Base-by-base conservation (phyloP, 2,888 invertebrate genomes). In the Phortica magna region DNA sequence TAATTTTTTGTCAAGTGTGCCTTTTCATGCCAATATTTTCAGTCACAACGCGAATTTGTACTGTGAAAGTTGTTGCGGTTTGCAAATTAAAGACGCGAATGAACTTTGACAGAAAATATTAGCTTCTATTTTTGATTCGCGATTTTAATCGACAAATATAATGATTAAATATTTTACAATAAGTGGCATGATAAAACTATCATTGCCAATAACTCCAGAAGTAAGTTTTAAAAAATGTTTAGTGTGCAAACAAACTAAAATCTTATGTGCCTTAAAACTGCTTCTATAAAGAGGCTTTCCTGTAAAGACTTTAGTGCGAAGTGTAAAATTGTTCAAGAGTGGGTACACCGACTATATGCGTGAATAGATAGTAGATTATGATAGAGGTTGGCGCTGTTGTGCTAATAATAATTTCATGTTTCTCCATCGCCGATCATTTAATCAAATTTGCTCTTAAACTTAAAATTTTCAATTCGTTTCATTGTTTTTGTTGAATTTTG, bases 1-100 rank as follows among this genome's bases (percentile, higher is more conserved):
- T 57, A 67, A 53, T 76, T 77, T 80, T 80, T 78, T 77, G 77
- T 78, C 74, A 80, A 79, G 78, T 81, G 79, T 77, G 79, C 79
- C 72, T 80, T 79, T 79, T 79, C 79, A 71, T 72, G 74, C 73
- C 78, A 80, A 81, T 73, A 67, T 22, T 57, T 55, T 71, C 70
- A 71, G 70, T 71, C 55, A 17, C 39, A 65, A 9, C 59, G 41
- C 53, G 53, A 53, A 53, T 31, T 31, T 31, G 31, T 31, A 31
- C 31, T 31, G 31, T 61, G 59, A 59, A 9, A 19, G 61, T 22
- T 61, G 61, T 22, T 10, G 22, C 17, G 22, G 61, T 22, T 61
- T 61, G 48, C 48, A 14, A 7, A 48, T 48, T 48, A 6, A 48
- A 48, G 14, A 14, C 43, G 43, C 43, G 43, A 7, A 10, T 43